Evolutionary conservation across 2,113 vertebrate genomes (phyloP), one percentile per base, ranked within the genome.

Genomic region (Toxostoma redivivum): DNA sequence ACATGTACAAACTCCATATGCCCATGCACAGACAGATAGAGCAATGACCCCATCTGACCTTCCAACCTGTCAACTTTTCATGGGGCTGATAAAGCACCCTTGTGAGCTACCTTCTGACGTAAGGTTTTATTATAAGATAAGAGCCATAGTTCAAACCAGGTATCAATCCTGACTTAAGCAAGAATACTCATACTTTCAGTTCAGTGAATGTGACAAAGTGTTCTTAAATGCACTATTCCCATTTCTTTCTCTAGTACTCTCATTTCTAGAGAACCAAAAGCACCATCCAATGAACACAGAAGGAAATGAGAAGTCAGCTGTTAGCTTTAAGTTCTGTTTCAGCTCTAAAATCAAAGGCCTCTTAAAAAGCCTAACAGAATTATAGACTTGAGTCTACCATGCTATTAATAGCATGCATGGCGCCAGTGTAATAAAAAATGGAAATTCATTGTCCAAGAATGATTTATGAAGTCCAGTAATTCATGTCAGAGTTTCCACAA

Each of bases 351-450:
- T 79, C 67, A 91, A 96, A 90, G 56, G 42, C 37, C n/a, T 93
- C 82, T 86, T 51, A 17, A 51, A 90, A 78, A 91, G 51, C n/a
- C 65, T 93, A 86, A 90, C 5, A 86, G 74, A 96, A 95, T 90
- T 85, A 90, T 44, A 86, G 81, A 94, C 74, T 74, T 11, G 3
- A 71, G 71, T 87, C 81, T 96, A 84, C 83, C 72, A 84, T 51
- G 50, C 25, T 51, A 51, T 94, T 94, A 96, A 90, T 57, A 90
- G 80, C 72, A 74, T 74, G 62, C 50, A 42, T 78, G 92, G 96
- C 74, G 42, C 94, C 96, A 89, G 44, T 48, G 57, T 93, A 93
- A 93, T 92, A 88, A 94, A 93, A 91, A 81, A 94, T 88, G 51
- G 86, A 92, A 91, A 95, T 95, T 74, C 54, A 37, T 77, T 81